Evolutionary conservation across 2,888 invertebrate genomes (phyloP).

Genomic region (Parnassius mnemosyne): DNA sequence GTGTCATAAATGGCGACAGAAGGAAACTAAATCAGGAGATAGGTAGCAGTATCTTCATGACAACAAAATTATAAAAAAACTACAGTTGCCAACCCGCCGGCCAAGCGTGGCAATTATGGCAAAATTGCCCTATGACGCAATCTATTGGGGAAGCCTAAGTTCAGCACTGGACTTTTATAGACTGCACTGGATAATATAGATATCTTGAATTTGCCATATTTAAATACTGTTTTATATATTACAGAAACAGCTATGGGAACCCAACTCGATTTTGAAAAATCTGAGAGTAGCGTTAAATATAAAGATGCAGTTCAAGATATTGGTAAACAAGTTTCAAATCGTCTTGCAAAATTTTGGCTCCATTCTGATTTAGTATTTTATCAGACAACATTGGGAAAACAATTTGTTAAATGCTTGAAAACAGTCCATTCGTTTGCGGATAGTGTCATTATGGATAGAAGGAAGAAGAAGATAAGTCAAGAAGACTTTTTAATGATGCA

Average conservation of each 20-base stretch:
- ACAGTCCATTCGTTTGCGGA: conserved; percentile 78
- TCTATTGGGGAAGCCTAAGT: too few relatives aligned
- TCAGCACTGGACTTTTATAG: too few relatives aligned
- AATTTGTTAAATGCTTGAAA: conserved; percentile 66
- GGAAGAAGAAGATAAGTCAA: conserved; percentile 37
- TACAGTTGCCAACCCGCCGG: too few relatives aligned
- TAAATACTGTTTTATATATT: conserved; percentile 25
- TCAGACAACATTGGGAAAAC: conserved; percentile 60
- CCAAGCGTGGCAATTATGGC: too few relatives aligned
- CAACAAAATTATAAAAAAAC: too few relatives aligned
- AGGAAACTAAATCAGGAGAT: too few relatives aligned
- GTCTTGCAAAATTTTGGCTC: conserved; percentile 77
- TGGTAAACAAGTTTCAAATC: conserved; percentile 44
- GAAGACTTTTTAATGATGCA: neutral
- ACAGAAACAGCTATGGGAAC: conserved; percentile 83
- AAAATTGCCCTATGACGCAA: too few relatives aligned
- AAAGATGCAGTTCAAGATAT: conserved; percentile 72
- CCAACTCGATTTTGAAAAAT: conserved; percentile 64
- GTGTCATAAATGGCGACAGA: too few relatives aligned
- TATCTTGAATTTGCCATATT: too few relatives aligned
- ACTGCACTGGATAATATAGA: too few relatives aligned
- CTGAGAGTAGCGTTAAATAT: conserved; percentile 63
- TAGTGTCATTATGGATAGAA: conserved; percentile 71
- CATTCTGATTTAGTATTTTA: conserved; percentile 76
- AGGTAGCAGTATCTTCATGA: too few relatives aligned